phyloP scores from a whole-genome alignment of 1,140 invertebrate genomes.

The Chlorops oryzae region DNA sequence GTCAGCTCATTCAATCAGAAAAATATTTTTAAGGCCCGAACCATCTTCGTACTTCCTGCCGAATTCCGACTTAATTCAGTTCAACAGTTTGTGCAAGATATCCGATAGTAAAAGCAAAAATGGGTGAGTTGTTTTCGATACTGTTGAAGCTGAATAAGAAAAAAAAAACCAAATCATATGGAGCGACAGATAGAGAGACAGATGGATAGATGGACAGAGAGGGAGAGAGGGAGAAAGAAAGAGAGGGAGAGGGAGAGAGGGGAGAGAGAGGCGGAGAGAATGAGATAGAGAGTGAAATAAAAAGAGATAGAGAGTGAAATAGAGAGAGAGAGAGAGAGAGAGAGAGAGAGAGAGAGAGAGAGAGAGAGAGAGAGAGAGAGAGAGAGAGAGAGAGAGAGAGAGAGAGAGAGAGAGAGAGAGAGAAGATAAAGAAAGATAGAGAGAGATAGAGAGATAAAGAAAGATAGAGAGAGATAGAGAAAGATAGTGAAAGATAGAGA shows the following conservation, averaged over 20 bases:
- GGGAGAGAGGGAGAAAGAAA: not conserved
- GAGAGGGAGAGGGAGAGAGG: not conserved
- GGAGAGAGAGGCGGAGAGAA: not conserved
- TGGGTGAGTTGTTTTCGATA: no score
- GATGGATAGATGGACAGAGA: not conserved
- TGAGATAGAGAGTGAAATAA: not conserved
- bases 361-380: not conserved
- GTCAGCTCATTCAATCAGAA: no score
- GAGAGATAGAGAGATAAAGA: no score
- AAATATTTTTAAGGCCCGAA: no score
- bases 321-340: not conserved
- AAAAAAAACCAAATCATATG: no score
- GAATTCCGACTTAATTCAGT: no score
- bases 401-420: not conserved
- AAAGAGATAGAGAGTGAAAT: not conserved
- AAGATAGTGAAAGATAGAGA: no score
- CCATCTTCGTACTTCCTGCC: no score
- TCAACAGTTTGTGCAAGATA: no score
- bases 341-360: not conserved
- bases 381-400: not conserved
- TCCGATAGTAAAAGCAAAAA: no score
- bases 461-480: no score
- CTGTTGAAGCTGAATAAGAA: no score
- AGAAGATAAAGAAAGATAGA: not conserved
- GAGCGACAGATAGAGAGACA: not conserved